A percentile compares a stretch with the other conserved stretches of the same genome.
Evolutionary conservation across 2,797 vertebrate genomes (phyloP).

Genomic region (Enteromius paludinosus): DNA sequence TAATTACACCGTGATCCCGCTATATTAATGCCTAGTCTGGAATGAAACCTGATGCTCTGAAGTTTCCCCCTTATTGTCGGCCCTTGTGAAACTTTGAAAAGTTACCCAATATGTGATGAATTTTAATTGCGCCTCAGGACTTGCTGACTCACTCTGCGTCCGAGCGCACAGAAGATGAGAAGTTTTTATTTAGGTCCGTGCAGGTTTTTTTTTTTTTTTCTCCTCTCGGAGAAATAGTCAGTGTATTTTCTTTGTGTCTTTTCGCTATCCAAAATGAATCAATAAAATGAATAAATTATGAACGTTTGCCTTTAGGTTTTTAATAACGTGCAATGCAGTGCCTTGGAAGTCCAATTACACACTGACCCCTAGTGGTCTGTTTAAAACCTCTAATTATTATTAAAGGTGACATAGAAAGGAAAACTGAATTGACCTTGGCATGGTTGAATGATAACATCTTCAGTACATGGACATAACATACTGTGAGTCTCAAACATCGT

Average conservation of each 20-base stretch:
- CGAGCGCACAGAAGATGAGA: not conserved
- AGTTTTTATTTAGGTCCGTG: conserved; percentile 48
- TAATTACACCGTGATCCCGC: conserved; percentile 51
- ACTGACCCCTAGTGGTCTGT: conserved; percentile 62
- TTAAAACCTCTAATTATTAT: not conserved
- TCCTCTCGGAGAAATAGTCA: not conserved
- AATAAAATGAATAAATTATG: conserved; percentile 9
- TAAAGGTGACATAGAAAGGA: no score
- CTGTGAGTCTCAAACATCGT: no score
- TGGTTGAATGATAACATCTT: no score
- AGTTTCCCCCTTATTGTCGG: conserved; percentile 37
- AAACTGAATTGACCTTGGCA: no score
- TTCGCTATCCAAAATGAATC: not conserved
- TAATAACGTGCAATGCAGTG: conserved; percentile 63
- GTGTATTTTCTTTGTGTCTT: conserved; percentile 57
- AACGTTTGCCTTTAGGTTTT: conserved; percentile 25
- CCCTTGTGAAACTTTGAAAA: conserved; percentile 45
- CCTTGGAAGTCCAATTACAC: conserved; percentile 59
- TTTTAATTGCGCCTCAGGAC: conserved; percentile 50
- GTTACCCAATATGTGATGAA: conserved; percentile 46
- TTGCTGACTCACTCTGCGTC: conserved; percentile 60
- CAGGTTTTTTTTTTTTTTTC: conserved; percentile 8
- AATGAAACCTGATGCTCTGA: conserved; percentile 7
- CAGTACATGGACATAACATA: no score
- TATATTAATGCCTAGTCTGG: conserved; percentile 21